Evolutionary conservation across 2,797 vertebrate genomes (phyloP).

Genomic region (Melanitta fusca): DNA sequence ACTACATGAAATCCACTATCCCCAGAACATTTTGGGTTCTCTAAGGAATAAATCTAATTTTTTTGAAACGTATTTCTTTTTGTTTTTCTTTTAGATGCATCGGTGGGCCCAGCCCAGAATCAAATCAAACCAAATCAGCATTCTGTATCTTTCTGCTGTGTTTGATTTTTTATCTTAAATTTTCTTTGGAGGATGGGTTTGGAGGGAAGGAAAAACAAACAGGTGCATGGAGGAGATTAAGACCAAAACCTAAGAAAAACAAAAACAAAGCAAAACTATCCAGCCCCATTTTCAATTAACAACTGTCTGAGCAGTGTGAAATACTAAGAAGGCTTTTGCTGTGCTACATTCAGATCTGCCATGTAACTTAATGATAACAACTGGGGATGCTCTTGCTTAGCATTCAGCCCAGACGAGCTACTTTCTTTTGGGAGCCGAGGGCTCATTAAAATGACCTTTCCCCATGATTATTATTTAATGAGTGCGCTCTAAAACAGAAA

Average conservation of each 20-base stretch:
- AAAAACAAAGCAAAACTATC: conserved; percentile 13
- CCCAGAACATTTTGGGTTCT: background rate
- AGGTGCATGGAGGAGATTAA: background rate
- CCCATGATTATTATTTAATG: conserved; percentile 72
- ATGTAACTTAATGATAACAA: conserved; percentile 6
- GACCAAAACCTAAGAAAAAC: background rate
- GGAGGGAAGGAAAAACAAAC: background rate
- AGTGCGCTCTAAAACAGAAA: conserved; percentile 62
- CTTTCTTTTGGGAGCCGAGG: conserved; percentile 54
- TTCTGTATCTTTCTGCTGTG: background rate
- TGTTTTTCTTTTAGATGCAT: background rate
- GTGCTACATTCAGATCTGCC: conserved; percentile 26
- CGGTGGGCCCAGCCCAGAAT: conserved; percentile 25
- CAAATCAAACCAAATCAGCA: conserved; percentile 46
- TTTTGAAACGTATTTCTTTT: background rate
- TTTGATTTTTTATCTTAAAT: background rate
- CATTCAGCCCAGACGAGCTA: conserved; percentile 52
- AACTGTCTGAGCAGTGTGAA: conserved; percentile 14
- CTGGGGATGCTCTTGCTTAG: conserved; percentile 61
- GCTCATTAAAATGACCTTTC: conserved; percentile 71
- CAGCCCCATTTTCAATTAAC: conserved; percentile 15
- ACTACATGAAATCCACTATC: background rate
- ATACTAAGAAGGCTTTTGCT: conserved; percentile 44
- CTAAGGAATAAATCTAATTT: background rate
- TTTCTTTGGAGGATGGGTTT: conserved; percentile 1